Evolutionary conservation across 1,140 invertebrate genomes (phyloP), one percentile per base, ranked within the genome.

Genomic region (Tetragnatha versicolor): DNA sequence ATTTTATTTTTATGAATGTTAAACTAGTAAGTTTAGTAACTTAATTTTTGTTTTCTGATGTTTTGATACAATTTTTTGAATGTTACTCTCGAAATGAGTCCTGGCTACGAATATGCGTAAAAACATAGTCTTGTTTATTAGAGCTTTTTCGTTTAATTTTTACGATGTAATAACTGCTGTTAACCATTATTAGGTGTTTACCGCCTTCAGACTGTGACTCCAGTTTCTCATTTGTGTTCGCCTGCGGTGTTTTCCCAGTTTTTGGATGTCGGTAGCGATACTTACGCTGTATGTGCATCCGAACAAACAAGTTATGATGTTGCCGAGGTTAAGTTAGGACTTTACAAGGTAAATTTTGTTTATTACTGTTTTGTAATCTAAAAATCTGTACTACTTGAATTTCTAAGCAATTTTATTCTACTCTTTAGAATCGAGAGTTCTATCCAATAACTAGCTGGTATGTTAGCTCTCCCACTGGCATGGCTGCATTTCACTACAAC

Each of bases 221-320:
- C 76, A 10, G 65, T 79, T 27, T 69, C 51, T 42, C 17, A 35
- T 25, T 39, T 79, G 12, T 79, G 76, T 37, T 60, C 25, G n/a
- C 49, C 65, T 20, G 63, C 76, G 2, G n/a, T 79, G 20, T 39
- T 35, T 29, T 31, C 39, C 2, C 35, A 20, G 25, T 79, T 79
- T 61, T 12, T 79, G 1, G 20, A 69, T 27, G 33, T 79, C 5
- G 17, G n/a, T 7, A 60, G 58, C 37, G 27, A 29, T 2, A 79
- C 76, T 0, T 79, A 79, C 20, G 63, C 49, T 14, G 37, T 79
- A 3, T 79, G 76, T 22, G 49, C 53, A 3, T 37, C 51, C 2
- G 63, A 51, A 27, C 22, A 53, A 25, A 79, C 65, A n/a, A 6
- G 17, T 58, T 10, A 60, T 12, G 35, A 17, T 17, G n/a, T 53